Percentiles rank a stretch among this genome's conserved stretches.
These are phyloP conservation scores for Coelopa frigida DNA, from an alignment of 1,140 invertebrate species.

Conservation along the genomic window DNA sequence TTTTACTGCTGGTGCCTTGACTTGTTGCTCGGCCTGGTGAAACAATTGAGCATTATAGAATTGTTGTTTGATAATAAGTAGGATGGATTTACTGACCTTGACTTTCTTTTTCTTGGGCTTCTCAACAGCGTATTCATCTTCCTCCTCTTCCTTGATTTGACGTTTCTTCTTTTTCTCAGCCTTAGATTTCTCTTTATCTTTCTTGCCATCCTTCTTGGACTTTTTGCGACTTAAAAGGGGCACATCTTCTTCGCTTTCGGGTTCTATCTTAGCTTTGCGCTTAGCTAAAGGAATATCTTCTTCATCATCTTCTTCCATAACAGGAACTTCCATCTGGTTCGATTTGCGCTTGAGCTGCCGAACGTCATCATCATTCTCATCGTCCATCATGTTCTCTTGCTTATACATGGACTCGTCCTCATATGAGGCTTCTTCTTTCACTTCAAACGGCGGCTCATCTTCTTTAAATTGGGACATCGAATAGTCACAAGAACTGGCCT, in stretches of 20 bases:
- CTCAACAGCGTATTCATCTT: slow-evolving; percentile 50
- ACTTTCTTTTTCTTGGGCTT: slow-evolving; percentile 51
- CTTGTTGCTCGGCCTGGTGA: background rate
- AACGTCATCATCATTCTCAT: slow-evolving; percentile 36
- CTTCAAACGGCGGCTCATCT: slow-evolving; percentile 44
- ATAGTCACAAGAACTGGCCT: slow-evolving; percentile 59
- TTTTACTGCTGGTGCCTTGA: slow-evolving; percentile 21
- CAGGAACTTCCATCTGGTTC: slow-evolving; percentile 50
- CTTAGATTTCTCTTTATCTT: slow-evolving; percentile 53
- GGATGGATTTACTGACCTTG: slow-evolving; percentile 25
- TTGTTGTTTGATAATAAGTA: background rate
- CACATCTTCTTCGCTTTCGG: slow-evolving; percentile 45
- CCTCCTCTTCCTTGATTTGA: slow-evolving; percentile 53
- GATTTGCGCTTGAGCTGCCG: slow-evolving; percentile 37
- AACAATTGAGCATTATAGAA: background rate
- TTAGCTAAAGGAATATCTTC: slow-evolving; percentile 39
- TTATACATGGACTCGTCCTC: slow-evolving; percentile 28
- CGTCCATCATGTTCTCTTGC: too few relatives aligned
- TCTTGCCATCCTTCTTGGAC: slow-evolving; percentile 54
- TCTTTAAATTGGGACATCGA: slow-evolving; percentile 56
- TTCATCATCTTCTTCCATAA: slow-evolving; percentile 59
- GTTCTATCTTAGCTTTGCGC: slow-evolving; percentile 42
- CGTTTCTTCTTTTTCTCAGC: slow-evolving; percentile 52
- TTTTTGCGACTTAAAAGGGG: slow-evolving; percentile 54
- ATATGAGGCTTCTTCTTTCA: slow-evolving; percentile 29